Conservation (phyloP, 35 echinoderm and acorn worm species). For the Antedon bifida region DNA sequence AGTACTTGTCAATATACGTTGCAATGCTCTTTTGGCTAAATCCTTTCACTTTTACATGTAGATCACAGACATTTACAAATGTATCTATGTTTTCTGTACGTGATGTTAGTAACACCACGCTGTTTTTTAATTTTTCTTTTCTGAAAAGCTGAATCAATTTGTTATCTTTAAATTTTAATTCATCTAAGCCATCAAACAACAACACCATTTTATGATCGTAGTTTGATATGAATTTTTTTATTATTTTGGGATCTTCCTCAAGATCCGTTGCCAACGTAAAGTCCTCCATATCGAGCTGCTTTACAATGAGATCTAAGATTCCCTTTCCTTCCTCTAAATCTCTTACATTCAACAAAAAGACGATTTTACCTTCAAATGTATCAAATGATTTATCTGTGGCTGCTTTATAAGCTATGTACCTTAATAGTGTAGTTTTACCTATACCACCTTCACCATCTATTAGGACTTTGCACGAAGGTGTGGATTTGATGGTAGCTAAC, state of each 20-base stretch:
- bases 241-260: not conserved
- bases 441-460: not conserved
- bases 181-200: not conserved
- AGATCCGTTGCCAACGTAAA: not conserved
- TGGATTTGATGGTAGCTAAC: not conserved
- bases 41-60: not conserved
- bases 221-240: not conserved
- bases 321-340: not conserved
- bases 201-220: not conserved
- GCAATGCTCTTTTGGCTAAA: not conserved
- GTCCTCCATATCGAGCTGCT: not conserved
- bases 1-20: not conserved
- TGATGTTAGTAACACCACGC: not conserved
- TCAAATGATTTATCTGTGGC: not conserved
- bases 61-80: not conserved
- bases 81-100: not conserved
- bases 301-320: not conserved
- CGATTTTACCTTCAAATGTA: not conserved
- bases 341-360: not conserved
- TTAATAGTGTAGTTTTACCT: not conserved
- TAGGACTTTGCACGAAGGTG: not conserved
- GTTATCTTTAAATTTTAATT: not conserved
- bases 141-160: not conserved
- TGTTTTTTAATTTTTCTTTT: not conserved
- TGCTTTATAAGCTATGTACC: not conserved